phyloP scores from a whole-genome alignment of 2,888 invertebrate species.

The Seira sanloemensis region DNA sequence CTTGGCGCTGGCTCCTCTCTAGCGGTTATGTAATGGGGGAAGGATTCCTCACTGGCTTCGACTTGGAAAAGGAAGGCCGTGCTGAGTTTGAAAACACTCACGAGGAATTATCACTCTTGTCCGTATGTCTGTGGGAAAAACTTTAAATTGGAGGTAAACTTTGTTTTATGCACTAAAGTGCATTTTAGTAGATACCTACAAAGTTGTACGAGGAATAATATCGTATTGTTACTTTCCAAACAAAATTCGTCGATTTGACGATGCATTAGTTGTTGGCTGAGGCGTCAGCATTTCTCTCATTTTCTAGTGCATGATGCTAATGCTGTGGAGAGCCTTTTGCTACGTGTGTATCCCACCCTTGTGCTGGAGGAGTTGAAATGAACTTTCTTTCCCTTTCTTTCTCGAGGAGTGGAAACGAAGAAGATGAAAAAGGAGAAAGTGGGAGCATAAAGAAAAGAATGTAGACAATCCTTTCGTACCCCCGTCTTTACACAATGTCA shows the following conservation, averaged over 20 bases:
- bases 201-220: background rate
- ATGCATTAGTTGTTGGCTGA: too few relatives aligned
- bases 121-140: too few relatives aligned
- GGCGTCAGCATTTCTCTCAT: too few relatives aligned
- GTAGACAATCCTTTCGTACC: constrained; percentile 8
- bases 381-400: background rate
- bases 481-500: constrained; percentile 44
- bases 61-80: too few relatives aligned
- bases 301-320: too few relatives aligned
- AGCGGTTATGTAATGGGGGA: background rate
- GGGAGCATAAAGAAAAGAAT: background rate
- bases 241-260: too few relatives aligned
- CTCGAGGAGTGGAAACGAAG: background rate
- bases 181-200: background rate
- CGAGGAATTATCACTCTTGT: too few relatives aligned
- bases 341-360: background rate
- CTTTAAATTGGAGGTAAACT: too few relatives aligned
- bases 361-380: background rate
- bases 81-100: too few relatives aligned
- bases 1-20: background rate
- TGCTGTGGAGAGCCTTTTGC: background rate
- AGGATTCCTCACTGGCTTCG: too few relatives aligned
- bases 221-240: background rate
- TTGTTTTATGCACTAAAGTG: too few relatives aligned
- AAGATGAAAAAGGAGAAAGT: background rate